phyloP scores from a whole-genome alignment of 92 coral and sea anemone genomes.

The Parazoanthus darwini region DNA sequence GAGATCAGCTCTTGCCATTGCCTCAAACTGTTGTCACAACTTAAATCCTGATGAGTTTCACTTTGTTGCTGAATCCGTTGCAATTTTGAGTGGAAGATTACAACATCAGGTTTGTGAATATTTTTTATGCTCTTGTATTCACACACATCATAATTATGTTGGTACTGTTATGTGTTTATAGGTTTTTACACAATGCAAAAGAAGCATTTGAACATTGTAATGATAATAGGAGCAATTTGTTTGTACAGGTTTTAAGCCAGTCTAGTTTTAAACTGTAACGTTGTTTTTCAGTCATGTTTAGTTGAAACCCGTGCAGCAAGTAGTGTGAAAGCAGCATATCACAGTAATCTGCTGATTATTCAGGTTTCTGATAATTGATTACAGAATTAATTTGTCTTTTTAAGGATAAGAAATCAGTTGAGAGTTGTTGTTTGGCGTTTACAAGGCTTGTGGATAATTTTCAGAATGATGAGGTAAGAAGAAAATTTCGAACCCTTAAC shows the following conservation, averaged over 20 bases:
- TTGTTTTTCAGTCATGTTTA: neutral
- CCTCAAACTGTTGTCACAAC: constrained; percentile 95
- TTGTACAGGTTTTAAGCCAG: no score
- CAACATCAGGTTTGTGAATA: constrained; percentile 82
- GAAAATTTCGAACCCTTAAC: no score
- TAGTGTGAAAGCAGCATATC: no score
- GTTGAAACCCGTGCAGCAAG: no score
- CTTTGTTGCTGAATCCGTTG: constrained; percentile 81
- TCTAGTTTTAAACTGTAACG: no score
- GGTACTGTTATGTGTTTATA: no score
- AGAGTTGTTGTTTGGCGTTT: constrained; percentile 98
- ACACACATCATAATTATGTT: neutral
- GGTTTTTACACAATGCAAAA: no score
- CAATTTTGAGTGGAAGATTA: constrained; percentile 87
- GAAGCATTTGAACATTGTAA: no score
- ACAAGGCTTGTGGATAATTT: constrained; percentile 95
- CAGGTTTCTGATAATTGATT: neutral
- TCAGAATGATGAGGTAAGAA: constrained; percentile 89
- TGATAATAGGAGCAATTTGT: no score
- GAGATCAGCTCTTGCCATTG: constrained; percentile 97
- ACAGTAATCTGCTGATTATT: neutral
- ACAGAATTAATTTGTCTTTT: constrained; percentile 11
- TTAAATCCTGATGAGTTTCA: constrained; percentile 92
- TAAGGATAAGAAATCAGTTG: constrained; percentile 97
- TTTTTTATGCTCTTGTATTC: neutral